Conservation (phyloP, 2,888 invertebrate species). For the Cyclophora albipunctata region DNA sequence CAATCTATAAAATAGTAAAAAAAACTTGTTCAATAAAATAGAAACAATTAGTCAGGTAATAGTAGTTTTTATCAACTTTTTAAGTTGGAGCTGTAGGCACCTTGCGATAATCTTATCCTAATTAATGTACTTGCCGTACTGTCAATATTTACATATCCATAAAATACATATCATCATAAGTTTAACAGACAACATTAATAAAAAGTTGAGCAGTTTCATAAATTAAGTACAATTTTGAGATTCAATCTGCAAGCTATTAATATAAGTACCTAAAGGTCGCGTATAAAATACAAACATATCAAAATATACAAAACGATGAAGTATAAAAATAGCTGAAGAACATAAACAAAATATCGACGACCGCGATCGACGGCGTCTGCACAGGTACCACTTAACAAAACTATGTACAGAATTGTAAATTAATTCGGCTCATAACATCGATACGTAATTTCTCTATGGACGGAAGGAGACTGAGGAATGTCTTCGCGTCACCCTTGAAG, state of each 20-base stretch:
- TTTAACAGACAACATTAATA: background rate
- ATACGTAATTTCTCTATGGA: too few relatives aligned
- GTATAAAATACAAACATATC: constrained; percentile 17
- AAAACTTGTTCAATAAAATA: background rate
- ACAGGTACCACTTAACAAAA: too few relatives aligned
- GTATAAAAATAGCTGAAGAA: constrained; percentile 8
- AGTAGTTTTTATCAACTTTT: background rate
- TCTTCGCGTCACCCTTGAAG: too few relatives aligned
- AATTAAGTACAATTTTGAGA: constrained; percentile 5
- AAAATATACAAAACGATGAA: constrained; percentile 1
- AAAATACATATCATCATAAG: background rate
- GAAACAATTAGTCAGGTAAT: background rate
- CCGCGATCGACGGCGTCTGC: too few relatives aligned
- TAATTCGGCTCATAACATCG: too few relatives aligned
- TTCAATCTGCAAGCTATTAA: constrained; percentile 1
- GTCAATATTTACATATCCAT: constrained; percentile 3
- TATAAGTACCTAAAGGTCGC: background rate
- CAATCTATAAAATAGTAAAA: background rate
- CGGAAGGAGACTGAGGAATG: too few relatives aligned
- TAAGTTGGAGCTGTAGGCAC: too few relatives aligned
- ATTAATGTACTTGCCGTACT: constrained; percentile 3
- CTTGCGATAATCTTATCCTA: background rate
- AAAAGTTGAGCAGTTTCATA: too few relatives aligned
- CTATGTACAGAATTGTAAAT: too few relatives aligned
- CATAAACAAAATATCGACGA: too few relatives aligned